These are phyloP conservation scores for Hyla sarda DNA, from an alignment of 2,113 vertebrate genomes.

Conservation along the genomic window DNA sequence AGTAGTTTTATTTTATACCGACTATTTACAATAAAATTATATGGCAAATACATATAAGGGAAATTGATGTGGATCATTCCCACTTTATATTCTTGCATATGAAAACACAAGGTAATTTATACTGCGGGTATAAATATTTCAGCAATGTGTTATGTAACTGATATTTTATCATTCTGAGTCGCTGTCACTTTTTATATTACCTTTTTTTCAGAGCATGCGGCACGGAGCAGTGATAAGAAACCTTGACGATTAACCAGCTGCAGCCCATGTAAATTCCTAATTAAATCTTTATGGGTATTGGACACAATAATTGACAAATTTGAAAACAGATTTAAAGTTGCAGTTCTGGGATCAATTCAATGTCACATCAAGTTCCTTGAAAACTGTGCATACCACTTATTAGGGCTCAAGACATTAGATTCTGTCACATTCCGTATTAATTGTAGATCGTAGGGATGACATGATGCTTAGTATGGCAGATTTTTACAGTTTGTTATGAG, in stretches of 20 bases:
- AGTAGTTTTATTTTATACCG: neutral
- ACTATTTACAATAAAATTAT: constrained; percentile 15
- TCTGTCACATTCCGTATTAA: neutral
- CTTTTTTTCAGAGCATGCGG: neutral
- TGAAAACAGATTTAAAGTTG: neutral
- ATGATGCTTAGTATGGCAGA: constrained; percentile 19
- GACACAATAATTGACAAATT: neutral
- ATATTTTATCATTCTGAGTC: constrained; percentile 29
- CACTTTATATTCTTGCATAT: constrained; percentile 23
- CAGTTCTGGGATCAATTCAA: neutral
- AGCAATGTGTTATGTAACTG: constrained; percentile 32
- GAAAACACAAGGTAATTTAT: constrained; percentile 24
- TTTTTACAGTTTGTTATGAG: constrained; percentile 17
- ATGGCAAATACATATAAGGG: neutral
- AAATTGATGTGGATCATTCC: constrained; percentile 17
- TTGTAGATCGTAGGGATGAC: neutral
- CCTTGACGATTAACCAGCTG: neutral
- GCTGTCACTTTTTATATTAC: constrained; percentile 23
- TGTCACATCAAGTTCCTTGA: neutral
- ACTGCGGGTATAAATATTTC: constrained; percentile 36
- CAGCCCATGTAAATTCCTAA: neutral
- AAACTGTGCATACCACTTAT: neutral
- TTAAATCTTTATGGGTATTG: neutral
- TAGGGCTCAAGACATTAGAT: constrained; percentile 6
- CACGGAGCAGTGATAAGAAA: neutral